Evolutionary conservation across 2,797 vertebrate genomes (phyloP).

Genomic region (Hephaestus fuliginosus): DNA sequence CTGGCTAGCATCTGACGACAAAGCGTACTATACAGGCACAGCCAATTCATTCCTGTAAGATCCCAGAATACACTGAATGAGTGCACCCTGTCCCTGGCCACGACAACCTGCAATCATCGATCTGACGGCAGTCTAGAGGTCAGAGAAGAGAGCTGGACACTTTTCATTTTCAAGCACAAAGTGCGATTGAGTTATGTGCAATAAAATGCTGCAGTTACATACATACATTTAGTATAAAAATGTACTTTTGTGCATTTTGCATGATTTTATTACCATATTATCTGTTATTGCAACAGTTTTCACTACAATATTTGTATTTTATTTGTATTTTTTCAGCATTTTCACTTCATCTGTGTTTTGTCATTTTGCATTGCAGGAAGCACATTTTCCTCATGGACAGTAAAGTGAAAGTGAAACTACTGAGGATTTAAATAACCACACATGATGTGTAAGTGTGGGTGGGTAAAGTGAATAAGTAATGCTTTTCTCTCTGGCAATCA

Average conservation of each 20-base stretch:
- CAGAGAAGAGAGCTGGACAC: slow-evolving; percentile 37
- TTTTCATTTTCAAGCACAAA: slow-evolving; percentile 46
- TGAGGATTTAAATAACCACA: background rate
- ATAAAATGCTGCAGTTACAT: background rate
- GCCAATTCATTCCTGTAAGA: slow-evolving; percentile 58
- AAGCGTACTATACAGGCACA: slow-evolving; percentile 48
- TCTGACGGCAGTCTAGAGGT: slow-evolving; percentile 57
- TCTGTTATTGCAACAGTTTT: background rate
- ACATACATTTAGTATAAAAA: slow-evolving; percentile 15
- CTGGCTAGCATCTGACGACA: slow-evolving; percentile 52
- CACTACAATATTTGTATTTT: too few relatives aligned
- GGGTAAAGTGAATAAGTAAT: background rate
- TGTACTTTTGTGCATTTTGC: background rate
- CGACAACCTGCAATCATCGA: slow-evolving; percentile 68
- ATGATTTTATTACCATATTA: background rate
- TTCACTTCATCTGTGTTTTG: background rate
- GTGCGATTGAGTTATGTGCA: slow-evolving; percentile 15
- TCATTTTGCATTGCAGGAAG: slow-evolving; percentile 12
- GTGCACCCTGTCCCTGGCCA: slow-evolving; percentile 47
- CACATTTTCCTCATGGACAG: background rate
- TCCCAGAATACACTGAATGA: slow-evolving; percentile 70
- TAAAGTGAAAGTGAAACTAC: slow-evolving; percentile 19
- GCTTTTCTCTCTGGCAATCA: background rate
- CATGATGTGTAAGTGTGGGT: background rate
- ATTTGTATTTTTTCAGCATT: background rate